Conservation (phyloP, 2,888 invertebrate species). For the Drosophila infuscata region DNA sequence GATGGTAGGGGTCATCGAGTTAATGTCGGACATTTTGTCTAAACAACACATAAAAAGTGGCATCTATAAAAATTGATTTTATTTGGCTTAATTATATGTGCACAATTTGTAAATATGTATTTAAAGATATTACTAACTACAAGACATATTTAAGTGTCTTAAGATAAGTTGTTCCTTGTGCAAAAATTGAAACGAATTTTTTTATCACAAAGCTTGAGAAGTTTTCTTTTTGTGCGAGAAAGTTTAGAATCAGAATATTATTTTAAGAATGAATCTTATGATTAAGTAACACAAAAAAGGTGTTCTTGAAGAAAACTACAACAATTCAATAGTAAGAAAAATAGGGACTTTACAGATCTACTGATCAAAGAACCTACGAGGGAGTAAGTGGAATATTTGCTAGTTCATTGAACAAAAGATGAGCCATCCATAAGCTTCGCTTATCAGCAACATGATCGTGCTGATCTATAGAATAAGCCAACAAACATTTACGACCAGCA, state of each 20-base stretch:
- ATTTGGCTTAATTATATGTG: constrained; percentile 43
- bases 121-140: neutral
- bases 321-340: neutral
- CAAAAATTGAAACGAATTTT: too few relatives aligned
- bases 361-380: neutral
- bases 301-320: too few relatives aligned
- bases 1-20: constrained; percentile 16
- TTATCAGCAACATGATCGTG: constrained; percentile 27
- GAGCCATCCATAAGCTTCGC: constrained; percentile 2
- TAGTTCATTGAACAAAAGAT: constrained; percentile 15
- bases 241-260: neutral
- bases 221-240: neutral
- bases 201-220: neutral
- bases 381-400: neutral
- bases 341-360: neutral
- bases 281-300: neutral
- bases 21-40: constrained; percentile 40
- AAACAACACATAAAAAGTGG: constrained; percentile 24
- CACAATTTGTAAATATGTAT: neutral
- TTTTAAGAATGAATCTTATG: neutral
- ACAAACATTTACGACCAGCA: constrained; percentile 36
- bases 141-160: neutral
- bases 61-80: constrained; percentile 49
- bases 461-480: constrained; percentile 39
- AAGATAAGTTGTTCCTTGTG: too few relatives aligned